Base-by-base conservation (phyloP, 2,113 vertebrate species). In the Amphiprion percula region DNA sequence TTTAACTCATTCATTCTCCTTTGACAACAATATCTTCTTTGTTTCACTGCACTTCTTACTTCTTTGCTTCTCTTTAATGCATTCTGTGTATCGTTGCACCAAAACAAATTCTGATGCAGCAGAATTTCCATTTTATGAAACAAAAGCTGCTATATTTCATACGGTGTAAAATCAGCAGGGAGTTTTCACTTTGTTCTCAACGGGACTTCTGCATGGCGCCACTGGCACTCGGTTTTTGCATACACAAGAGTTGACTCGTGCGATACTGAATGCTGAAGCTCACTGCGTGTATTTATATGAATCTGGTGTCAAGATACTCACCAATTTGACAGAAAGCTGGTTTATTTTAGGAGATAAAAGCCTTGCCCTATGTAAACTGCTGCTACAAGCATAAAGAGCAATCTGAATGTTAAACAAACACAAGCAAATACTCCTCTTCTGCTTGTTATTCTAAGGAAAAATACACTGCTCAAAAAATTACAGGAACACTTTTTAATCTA, bases 141-240 rank as follows among this genome's bases (percentile, higher is more conserved):
- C 44, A 60, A 58, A 10, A 4, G 16, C 2, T 23, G 5, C 5
- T 50, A 17, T 46, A 46, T 30, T 30, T 71, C 77, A 33, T 7
- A 8, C 50, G 61, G 66, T 70, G 77, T 59, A 4, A 68, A 46
- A 66, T 63, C 50, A 56, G 58, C 56, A 56, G 16, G 4, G n/a
- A 64, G 65, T 61, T 68, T 37, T 66, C 53, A 65, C 63, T 83
- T 80, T 54, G 15, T 83, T 69, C 56, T 41, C 10, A 6, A n/a
- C 39, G 17, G 19, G 33, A 37, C 26, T 52, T 49, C 65, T 65
- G 28, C 30, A 19, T 10, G 15, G 17, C 15, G 10, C 16, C 15
- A 1, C 2, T 26, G 2, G 0, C 5, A 15, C n/a, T 7, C 0
- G 0, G 14, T 24, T 52, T 54, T 37, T 77, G 10, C 24, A 11